phyloP scores from a whole-genome alignment of 2,797 vertebrate genomes.

The Acrocephalus scirpaceus region DNA sequence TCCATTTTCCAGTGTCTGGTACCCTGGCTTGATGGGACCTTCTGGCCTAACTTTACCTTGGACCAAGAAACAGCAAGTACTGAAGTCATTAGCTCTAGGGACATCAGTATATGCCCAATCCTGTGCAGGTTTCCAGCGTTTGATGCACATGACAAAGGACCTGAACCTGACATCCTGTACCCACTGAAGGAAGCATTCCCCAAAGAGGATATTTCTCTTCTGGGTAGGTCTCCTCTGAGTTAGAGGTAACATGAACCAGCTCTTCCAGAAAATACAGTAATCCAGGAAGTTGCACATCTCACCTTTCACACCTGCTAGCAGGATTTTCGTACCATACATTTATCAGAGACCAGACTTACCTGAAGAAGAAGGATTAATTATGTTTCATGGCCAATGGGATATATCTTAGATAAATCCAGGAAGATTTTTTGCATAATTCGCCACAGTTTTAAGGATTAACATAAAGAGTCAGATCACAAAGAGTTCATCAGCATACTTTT shows the following conservation, averaged over 20 bases:
- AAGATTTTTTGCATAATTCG: background rate
- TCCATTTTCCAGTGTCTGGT: background rate
- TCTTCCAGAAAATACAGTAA: background rate
- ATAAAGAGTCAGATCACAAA: background rate
- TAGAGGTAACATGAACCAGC: background rate
- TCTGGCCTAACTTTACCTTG: background rate
- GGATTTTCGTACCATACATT: background rate
- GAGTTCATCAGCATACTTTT: background rate
- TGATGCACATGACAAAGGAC: background rate
- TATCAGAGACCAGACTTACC: background rate
- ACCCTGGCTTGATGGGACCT: background rate
- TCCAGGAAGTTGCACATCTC: background rate
- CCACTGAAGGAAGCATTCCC: background rate
- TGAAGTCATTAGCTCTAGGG: background rate
- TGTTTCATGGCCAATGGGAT: background rate
- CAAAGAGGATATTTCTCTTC: background rate
- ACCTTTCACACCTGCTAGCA: background rate
- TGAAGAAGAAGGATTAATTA: background rate
- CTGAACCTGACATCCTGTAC: background rate
- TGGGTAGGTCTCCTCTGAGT: background rate
- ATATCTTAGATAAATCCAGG: background rate
- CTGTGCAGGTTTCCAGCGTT: background rate
- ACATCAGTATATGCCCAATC: background rate
- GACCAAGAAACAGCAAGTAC: background rate
- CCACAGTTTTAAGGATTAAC: background rate